Evolutionary conservation across 2,797 vertebrate genomes (phyloP), one percentile per base, ranked within the genome.

Genomic region (Pelobates cultripes): DNA sequence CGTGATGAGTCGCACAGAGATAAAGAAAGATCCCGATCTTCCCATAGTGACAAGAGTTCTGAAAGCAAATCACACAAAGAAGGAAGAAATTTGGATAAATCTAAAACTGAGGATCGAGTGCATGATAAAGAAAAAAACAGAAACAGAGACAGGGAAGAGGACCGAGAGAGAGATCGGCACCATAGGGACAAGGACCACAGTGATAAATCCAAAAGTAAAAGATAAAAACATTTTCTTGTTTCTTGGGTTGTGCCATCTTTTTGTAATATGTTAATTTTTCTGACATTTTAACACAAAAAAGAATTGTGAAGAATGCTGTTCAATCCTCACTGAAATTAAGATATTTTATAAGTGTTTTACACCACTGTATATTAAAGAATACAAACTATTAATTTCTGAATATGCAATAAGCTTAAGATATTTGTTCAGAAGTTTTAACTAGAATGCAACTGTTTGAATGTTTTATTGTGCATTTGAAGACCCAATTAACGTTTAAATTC

Each of bases 81-180:
- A 73, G 85, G 88, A 76, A 95, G 93, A 85, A 92, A 93, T 9
- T 82, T 89, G 4, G 97, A 94, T 80, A 94, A 88, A 85, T 86
- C 90, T 80, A 93, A 96, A 91, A 93, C 89, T 6, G 97, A 98
- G 4, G 96, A 97, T 43, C 88, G 95, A 83, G 89, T 90, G 47
- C 85, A 88, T 14, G 92, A 95, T 80, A 90, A 89, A 86, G 92
- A 93, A 43, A 93, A 88, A 86, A 92, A 92, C 82, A 92, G 90
- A 87, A 94, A 94, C 81, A 92, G 90, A 81, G 88, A 89, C 57
- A 91, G 91, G 78, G 92, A 94, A 15, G 86, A 91, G 69, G 94
- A 94, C 70, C 91, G 86, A 76, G 95, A 98, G 85, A 95, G 96
- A 87, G 94, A 95, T 81, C 92, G 94, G 84, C 92, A 96, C 43